Conservation (phyloP, 2,888 invertebrate species). For the Orthonychiurus folsomi region DNA sequence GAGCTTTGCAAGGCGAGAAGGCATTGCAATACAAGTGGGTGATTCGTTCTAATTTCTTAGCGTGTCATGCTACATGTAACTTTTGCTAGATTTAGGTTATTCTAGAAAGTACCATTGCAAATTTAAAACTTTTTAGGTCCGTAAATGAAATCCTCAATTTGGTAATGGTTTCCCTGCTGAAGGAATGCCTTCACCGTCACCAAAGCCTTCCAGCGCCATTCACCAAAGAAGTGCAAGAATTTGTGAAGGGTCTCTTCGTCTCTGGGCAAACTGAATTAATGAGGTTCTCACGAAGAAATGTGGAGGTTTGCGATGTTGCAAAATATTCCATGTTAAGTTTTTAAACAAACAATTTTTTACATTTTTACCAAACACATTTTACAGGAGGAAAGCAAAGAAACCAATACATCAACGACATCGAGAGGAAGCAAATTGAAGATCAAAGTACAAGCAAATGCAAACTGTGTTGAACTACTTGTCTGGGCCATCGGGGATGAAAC, state of each 20-base stretch:
- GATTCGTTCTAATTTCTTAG: too few species aligned
- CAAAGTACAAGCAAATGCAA: constrained; percentile 93
- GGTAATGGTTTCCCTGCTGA: constrained; percentile 80
- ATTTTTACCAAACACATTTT: not conserved
- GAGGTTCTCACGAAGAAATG: constrained; percentile 31
- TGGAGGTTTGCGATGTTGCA: not conserved
- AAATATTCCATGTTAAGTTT: too few species aligned
- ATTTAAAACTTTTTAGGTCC: constrained; percentile 82
- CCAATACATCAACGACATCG: not conserved
- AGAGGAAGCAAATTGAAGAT: constrained; percentile 65
- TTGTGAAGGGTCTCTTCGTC: constrained; percentile 77
- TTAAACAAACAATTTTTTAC: too few species aligned
- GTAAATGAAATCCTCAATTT: constrained; percentile 91
- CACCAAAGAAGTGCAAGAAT: constrained; percentile 84
- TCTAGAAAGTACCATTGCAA: too few species aligned
- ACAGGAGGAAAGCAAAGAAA: not conserved
- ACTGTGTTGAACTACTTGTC: constrained; percentile 91
- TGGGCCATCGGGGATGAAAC: constrained; percentile 97
- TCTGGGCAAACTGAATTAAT: constrained; percentile 84
- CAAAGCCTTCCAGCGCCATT: constrained; percentile 84
- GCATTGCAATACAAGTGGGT: constrained; percentile 29
- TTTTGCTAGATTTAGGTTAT: too few species aligned
- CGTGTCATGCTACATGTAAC: too few species aligned
- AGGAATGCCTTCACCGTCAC: constrained; percentile 74
- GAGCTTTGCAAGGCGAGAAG: constrained; percentile 32